These are phyloP conservation scores for Crotophaga sulcirostris DNA, from an alignment of 2,113 vertebrate species.

Conservation along the genomic window DNA sequence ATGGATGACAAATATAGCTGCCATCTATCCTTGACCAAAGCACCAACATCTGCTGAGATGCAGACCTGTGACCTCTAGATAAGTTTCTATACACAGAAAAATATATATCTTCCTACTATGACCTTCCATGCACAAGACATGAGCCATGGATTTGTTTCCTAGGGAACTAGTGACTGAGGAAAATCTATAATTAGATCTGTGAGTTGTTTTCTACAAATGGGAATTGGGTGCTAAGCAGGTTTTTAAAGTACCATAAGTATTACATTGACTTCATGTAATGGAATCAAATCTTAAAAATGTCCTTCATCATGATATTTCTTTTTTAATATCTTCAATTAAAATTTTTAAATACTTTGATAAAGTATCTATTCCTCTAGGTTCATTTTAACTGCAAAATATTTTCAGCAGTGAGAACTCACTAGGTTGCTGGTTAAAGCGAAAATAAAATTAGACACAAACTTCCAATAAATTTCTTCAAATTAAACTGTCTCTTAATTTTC, in stretches of 20 bases:
- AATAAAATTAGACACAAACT: not conserved
- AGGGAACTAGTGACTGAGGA: constrained; percentile 78
- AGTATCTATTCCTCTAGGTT: not conserved
- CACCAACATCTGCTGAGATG: constrained; percentile 44
- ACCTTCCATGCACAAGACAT: constrained; percentile 76
- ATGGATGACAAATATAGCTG: constrained; percentile 24
- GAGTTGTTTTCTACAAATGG: constrained; percentile 70
- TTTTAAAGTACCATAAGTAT: constrained; percentile 60
- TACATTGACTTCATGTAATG: not conserved
- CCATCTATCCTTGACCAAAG: constrained; percentile 38
- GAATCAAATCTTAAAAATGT: not conserved
- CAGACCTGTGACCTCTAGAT: constrained; percentile 79
- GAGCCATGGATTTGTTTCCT: constrained; percentile 79
- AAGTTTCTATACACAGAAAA: constrained; percentile 73
- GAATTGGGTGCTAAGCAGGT: constrained; percentile 71
- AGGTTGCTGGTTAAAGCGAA: not conserved
- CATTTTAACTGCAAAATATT: not conserved
- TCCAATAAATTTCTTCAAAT: not conserved
- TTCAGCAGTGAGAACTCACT: not conserved
- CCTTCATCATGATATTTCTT: not conserved
- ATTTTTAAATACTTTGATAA: not conserved
- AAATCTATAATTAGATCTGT: constrained; percentile 86
- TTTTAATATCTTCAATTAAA: not conserved
- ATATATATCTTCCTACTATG: constrained; percentile 74
- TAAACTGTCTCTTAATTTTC: not conserved